Percentiles rank a stretch among this genome's conserved stretches.
These are phyloP conservation scores for Acanthosepion lycidas DNA, from an alignment of 2,888 invertebrate genomes.

Conservation along the genomic window DNA sequence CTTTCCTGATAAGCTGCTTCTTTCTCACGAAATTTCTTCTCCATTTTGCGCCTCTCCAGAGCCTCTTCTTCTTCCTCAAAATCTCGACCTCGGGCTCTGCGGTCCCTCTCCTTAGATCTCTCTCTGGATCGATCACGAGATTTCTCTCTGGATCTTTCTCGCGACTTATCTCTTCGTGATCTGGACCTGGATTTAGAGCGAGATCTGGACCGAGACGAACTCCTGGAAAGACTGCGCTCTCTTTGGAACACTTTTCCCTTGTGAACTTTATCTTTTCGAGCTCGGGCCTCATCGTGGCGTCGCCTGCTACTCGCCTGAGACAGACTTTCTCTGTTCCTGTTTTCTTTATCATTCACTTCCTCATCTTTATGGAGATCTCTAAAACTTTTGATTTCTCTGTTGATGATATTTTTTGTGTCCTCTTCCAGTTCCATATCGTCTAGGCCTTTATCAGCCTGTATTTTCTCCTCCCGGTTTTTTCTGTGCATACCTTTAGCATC, in stretches of 20 bases:
- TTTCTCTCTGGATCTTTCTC: constrained; percentile 45
- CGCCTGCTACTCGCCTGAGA: constrained; percentile 10
- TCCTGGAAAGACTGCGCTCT: constrained; percentile 34
- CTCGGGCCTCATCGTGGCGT: constrained; percentile 38
- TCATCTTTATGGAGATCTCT: constrained; percentile 40
- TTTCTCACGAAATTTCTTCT: constrained; percentile 93
- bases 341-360: constrained; percentile 46
- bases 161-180: constrained; percentile 52
- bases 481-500: constrained; percentile 37
- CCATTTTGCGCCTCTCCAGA: constrained; percentile 90
- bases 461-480: constrained; percentile 43
- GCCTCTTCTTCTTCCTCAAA: constrained; percentile 88
- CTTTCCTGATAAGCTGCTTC: constrained; percentile 95
- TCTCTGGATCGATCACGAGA: constrained; percentile 61
- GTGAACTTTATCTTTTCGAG: constrained; percentile 35
- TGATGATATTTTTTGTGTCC: constrained; percentile 25
- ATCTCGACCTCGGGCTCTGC: constrained; percentile 68
- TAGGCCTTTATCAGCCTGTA: constrained; percentile 1
- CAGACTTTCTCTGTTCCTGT: constrained; percentile 51
- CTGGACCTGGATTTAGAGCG: constrained; percentile 59
- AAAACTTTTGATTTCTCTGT: constrained; percentile 34
- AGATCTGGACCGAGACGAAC: constrained; percentile 55
- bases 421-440: constrained; percentile 44
- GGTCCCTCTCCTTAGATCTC: constrained; percentile 62
- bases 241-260: constrained; percentile 38